Base-by-base conservation (phyloP, 1,140 invertebrate species). In the Drosophila tani region DNA sequence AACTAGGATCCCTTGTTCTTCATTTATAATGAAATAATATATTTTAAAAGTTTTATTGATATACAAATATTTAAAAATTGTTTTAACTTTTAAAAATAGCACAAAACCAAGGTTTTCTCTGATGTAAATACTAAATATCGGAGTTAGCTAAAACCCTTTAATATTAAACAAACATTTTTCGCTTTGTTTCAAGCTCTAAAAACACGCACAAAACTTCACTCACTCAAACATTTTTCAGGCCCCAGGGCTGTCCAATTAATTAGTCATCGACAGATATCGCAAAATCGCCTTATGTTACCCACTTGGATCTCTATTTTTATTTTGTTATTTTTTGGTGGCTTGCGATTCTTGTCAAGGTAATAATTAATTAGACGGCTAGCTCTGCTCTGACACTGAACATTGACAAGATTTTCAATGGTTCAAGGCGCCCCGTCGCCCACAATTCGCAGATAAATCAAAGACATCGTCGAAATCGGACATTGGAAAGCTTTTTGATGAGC, bases 321-420 rank as follows among this genome's bases (percentile, higher is more conserved):
- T 7, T 46, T 21, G n/a, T 21, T n/a, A 14, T 35, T 17, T 43
- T 38, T 35, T 9, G 43, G 17, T 45, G 63, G 63, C 49, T 62
- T 41, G 75, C 75, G 45, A 79, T 79, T 79, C 75, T 79, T 79
- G 75, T 63, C 75, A 79, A 79, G 75, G 75, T 79, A 41, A 73
- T 73, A 73, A 73, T 73, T 79, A 79, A 79, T 79, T 79, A 57
- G 56, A 69, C 43, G 40, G 45, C 75, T 76, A 70, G 12, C 67
- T 35, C 50, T 8, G 50, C 50, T 5, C 60, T 66, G 74, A 78
- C 75, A 78, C 75, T 78, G 74, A 79, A 69, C 51, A 70, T 70
- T 79, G 75, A 79, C 75, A 79, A 71, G 75, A 78, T 79, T 79
- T 70, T 70, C 75, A 70, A 71, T 70, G 66, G 75, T 79, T 79